These are phyloP conservation scores for Gambelia wislizenii DNA, from an alignment of 2,797 vertebrate genomes.

Conservation along the genomic window DNA sequence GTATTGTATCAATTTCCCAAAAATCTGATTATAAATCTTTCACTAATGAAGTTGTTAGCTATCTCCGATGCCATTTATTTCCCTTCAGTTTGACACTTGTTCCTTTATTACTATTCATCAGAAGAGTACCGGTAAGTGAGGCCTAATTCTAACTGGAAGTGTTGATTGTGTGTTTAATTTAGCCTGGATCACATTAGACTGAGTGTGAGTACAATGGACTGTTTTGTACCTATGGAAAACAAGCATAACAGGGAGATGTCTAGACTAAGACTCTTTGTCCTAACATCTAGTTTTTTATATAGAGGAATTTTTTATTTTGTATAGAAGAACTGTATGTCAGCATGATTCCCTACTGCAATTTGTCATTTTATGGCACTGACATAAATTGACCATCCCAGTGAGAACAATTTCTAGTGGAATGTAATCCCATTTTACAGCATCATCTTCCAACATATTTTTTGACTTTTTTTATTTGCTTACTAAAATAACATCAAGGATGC, in stretches of 20 bases:
- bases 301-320: neutral
- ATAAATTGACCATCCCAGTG: neutral
- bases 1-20: neutral
- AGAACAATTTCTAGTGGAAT: neutral
- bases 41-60: neutral
- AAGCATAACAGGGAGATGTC: neutral
- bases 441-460: neutral
- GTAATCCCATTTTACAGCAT: neutral
- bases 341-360: neutral
- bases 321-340: neutral
- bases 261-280: neutral
- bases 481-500: too few species aligned
- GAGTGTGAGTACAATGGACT: neutral
- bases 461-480: neutral
- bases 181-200: neutral
- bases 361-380: neutral
- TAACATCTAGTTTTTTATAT: neutral
- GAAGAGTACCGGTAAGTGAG: neutral
- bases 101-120: neutral
- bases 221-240: neutral
- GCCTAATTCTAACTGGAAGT: neutral
- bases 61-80: neutral
- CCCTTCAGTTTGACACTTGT: neutral
- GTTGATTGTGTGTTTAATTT: neutral
- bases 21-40: neutral